Evolutionary conservation across 53 echinoderm and acorn worm species (phyloP), one percentile per base, ranked within the genome.

Genomic region (Stichopus horrens): DNA sequence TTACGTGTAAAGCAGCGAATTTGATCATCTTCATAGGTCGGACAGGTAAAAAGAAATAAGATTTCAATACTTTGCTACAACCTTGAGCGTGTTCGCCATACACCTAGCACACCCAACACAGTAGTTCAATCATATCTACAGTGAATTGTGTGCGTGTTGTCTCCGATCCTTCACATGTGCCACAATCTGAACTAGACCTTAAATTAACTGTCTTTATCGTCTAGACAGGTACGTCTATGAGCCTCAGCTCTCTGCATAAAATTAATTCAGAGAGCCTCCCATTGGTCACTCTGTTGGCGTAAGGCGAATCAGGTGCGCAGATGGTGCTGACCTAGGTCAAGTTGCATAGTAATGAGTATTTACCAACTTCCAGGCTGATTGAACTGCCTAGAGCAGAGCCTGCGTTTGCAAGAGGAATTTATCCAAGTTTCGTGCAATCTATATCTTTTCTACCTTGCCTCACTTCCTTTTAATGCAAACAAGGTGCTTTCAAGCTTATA

Each of bases 361-460:
- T 66, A 85, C 58, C 67, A 85, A 85, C 66, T 65, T 85, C 85
- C 85, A 66, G 85, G 85, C 85, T 85, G 20, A 85, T 13, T 16
- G 83, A 85, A 85, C 85, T 85, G 85, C 85, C 67, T 63, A 52
- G 65, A 85, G 85, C 85, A 85, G 85, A 85, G 85, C 85, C 85
- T 85, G 85, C 7, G 68, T 85, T 67, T 59, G 52, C 52, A 58
- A 59, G 10, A 23, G 85, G 67, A 85, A 85, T 65, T 85, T 85
- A 85, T 66, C 85, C 85, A 85, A 58, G 85, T 63, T 66, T 67
- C 21, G 85, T 85, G 85, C 85, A 85, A 85, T 85, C 67, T 66
- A 65, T 85, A 63, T 37, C 18, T 66, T 66, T 85, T 85, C 85
- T 85, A 85, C 85, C 85, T 85, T 85, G 85, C 85, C 85, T 85